A percentile compares a stretch with the other conserved stretches of the same genome.
Evolutionary conservation across 2,888 invertebrate genomes (phyloP).

Genomic region (Drosophila borborema): DNA sequence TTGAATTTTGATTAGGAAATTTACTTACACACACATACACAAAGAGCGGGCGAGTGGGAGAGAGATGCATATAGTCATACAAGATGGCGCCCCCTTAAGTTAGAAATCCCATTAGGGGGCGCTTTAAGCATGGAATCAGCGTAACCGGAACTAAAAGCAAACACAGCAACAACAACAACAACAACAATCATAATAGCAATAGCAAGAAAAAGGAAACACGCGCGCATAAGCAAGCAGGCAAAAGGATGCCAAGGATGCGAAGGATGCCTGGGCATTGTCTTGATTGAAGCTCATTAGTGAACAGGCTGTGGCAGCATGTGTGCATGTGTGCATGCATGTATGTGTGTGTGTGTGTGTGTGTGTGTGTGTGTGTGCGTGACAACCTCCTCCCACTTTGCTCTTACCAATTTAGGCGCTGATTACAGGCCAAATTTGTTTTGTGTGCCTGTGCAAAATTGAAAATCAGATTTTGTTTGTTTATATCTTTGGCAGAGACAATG

Average conservation of each 20-base stretch:
- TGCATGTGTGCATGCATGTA: slow-evolving; percentile 4
- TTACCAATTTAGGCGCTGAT: slow-evolving; percentile 77
- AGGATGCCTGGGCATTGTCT: slow-evolving; percentile 71
- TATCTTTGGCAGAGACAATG: slow-evolving; percentile 56
- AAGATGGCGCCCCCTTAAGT: slow-evolving; percentile 68
- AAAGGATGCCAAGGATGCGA: slow-evolving; percentile 49
- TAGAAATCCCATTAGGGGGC: slow-evolving; percentile 77
- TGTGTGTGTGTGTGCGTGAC: slow-evolving; percentile 16
- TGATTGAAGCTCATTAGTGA: slow-evolving; percentile 77
- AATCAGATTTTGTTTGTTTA: slow-evolving; percentile 79
- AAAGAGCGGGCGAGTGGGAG: slow-evolving; percentile 18
- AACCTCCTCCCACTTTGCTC: slow-evolving; percentile 2
- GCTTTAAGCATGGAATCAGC: slow-evolving; percentile 78
- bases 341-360: slow-evolving; percentile 22
- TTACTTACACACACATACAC: slow-evolving; percentile 76
- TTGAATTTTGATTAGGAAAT: slow-evolving; percentile 85
- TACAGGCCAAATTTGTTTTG: slow-evolving; percentile 80
- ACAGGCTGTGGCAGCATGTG: slow-evolving; percentile 31
- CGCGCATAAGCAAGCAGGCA: slow-evolving; percentile 76
- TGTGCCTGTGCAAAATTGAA: slow-evolving; percentile 74
- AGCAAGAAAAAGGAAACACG: slow-evolving; percentile 64
- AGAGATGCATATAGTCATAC: slow-evolving; percentile 16
- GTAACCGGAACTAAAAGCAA: slow-evolving; percentile 80
- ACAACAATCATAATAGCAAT: slow-evolving; percentile 8
- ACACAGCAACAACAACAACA: slow-evolving; percentile 23